Percentiles rank a stretch among this genome's conserved stretches.
These are phyloP conservation scores for Notothenia coriiceps DNA, from an alignment of 2,113 vertebrate genomes.

Conservation along the genomic window DNA sequence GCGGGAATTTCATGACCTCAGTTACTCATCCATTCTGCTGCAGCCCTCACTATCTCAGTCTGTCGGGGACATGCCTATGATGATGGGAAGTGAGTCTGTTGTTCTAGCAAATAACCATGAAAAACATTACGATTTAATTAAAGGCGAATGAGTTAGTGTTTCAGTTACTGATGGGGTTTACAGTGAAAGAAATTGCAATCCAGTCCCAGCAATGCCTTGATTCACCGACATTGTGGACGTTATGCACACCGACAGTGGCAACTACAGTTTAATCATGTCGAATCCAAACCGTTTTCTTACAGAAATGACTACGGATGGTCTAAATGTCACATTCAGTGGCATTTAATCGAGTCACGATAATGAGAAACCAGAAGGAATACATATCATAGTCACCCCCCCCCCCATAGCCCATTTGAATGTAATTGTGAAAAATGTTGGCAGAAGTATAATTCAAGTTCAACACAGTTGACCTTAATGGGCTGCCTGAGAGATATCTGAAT, in stretches of 20 bases:
- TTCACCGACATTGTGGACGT: slow-evolving; percentile 2
- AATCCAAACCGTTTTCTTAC: slow-evolving; percentile 1
- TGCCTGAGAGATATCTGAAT: slow-evolving; percentile 26
- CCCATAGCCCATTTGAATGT: slow-evolving; percentile 16
- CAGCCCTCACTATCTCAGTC: background rate
- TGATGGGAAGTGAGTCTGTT: slow-evolving; percentile 76
- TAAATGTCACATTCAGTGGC: slow-evolving; percentile 57
- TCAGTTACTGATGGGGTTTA: slow-evolving; percentile 52
- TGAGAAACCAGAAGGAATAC: slow-evolving; percentile 34
- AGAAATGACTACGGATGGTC: slow-evolving; percentile 32
- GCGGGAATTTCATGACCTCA: slow-evolving; percentile 74
- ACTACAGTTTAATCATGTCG: slow-evolving; percentile 38
- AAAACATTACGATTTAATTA: slow-evolving; percentile 74
- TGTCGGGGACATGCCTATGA: slow-evolving; percentile 34
- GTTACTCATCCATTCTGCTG: slow-evolving; percentile 27
- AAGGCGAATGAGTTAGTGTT: slow-evolving; percentile 75
- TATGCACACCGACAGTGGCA: background rate
- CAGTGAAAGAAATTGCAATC: slow-evolving; percentile 59
- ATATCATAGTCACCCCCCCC: slow-evolving; percentile 17
- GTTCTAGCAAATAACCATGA: slow-evolving; percentile 71
- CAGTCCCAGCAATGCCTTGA: slow-evolving; percentile 21
- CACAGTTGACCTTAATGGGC: slow-evolving; percentile 27
- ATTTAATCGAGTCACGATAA: slow-evolving; percentile 38
- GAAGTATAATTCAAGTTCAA: slow-evolving; percentile 45
- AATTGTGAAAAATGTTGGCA: slow-evolving; percentile 35